Evolutionary conservation across 2,113 vertebrate species (phyloP).

Genomic region (Hemiscyllium ocellatum): DNA sequence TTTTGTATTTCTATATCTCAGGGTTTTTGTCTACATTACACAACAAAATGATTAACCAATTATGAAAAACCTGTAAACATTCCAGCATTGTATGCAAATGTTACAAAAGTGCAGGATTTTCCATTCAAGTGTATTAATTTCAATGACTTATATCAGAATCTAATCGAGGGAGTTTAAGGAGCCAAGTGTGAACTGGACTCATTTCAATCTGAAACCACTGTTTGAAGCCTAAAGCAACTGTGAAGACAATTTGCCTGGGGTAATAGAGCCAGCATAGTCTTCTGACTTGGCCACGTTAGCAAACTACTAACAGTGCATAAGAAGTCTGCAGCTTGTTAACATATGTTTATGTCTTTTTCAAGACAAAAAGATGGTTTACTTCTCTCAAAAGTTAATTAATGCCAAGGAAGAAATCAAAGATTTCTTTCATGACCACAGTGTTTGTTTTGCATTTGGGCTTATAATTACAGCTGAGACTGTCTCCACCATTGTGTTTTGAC

Average conservation of each 20-base stretch:
- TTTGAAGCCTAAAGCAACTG: background rate
- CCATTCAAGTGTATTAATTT: background rate
- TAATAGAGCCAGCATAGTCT: background rate
- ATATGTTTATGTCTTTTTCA: background rate
- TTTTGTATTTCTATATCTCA: background rate
- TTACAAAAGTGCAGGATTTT: background rate
- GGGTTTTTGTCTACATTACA: background rate
- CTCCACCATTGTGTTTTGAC: background rate
- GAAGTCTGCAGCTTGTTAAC: background rate
- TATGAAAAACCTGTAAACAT: background rate
- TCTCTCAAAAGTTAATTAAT: constrained; percentile 9
- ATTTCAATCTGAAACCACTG: background rate
- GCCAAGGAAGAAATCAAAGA: constrained; percentile 16
- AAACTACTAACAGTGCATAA: background rate
- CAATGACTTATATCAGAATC: background rate
- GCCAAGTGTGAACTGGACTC: background rate
- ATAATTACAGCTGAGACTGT: constrained; percentile 29
- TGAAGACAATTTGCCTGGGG: background rate
- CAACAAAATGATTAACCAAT: background rate
- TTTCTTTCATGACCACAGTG: background rate
- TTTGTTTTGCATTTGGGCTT: constrained; percentile 19
- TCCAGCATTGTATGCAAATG: background rate
- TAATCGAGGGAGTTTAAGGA: background rate
- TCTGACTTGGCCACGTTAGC: background rate
- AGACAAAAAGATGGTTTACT: background rate